Percentiles rank a stretch among this genome's conserved stretches.
Conservation (phyloP, 1,140 invertebrate genomes). For the Ptiloglossa arizonensis region DNA sequence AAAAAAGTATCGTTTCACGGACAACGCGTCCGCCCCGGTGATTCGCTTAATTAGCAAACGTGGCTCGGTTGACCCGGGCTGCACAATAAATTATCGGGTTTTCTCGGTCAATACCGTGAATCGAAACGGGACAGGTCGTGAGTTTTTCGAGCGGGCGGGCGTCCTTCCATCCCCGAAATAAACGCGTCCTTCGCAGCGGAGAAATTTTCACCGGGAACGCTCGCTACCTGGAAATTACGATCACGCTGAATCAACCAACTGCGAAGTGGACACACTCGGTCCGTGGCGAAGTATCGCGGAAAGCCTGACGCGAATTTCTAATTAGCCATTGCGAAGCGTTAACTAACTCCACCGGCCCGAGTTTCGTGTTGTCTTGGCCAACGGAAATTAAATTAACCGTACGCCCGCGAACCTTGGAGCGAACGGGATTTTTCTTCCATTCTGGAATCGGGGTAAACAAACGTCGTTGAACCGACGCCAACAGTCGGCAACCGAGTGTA, state of each 20-base stretch:
- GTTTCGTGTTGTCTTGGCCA: neutral
- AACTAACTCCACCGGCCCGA: neutral
- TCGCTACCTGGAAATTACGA: neutral
- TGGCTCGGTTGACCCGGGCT: too few relatives aligned
- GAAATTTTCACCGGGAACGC: slow-evolving; percentile 8
- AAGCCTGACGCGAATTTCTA: slow-evolving; percentile 10
- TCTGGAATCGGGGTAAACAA: neutral
- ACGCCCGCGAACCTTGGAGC: too few relatives aligned
- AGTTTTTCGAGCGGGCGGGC: neutral
- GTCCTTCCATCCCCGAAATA: neutral
- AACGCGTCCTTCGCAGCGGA: neutral
- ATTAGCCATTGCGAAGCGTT: slow-evolving; percentile 8
- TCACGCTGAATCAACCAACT: slow-evolving; percentile 8
- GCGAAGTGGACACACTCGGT: neutral
- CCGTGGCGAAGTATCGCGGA: neutral
- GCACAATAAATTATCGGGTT: slow-evolving; percentile 22
- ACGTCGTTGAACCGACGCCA: slow-evolving; percentile 30
- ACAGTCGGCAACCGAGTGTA: neutral
- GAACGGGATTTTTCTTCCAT: neutral
- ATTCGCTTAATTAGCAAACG: too few relatives aligned
- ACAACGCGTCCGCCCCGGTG: too few relatives aligned
- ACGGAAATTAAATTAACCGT: neutral
- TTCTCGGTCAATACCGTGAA: neutral
- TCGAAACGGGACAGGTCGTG: neutral
- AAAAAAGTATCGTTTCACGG: too few relatives aligned